These are phyloP conservation scores for Cyrtodaria siliqua DNA, from an alignment of 2,888 invertebrate genomes.

Conservation along the genomic window DNA sequence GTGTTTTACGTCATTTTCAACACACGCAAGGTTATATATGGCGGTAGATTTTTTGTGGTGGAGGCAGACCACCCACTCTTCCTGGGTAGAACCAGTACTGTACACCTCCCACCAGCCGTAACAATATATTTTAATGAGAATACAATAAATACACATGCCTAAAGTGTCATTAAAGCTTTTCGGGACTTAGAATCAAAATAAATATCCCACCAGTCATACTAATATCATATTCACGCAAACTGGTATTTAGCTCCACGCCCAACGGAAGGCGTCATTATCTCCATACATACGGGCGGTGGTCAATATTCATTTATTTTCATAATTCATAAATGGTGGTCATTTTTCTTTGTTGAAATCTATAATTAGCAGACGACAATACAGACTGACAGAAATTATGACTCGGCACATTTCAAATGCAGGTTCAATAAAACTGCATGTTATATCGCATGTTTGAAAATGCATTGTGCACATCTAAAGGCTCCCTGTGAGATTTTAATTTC, in stretches of 20 bases:
- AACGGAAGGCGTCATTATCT: constrained; percentile 19
- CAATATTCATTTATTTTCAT: constrained; percentile 36
- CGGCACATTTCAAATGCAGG: constrained; percentile 1
- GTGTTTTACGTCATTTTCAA: too few relatives aligned
- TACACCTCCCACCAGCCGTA: too few relatives aligned
- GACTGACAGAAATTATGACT: constrained; percentile 13
- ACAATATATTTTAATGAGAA: too few relatives aligned
- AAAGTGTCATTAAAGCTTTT: too few relatives aligned
- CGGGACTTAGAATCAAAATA: neutral
- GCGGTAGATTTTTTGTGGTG: too few relatives aligned
- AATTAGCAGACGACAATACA: constrained; percentile 18
- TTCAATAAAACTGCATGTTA: constrained; percentile 22
- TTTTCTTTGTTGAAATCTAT: constrained; percentile 20
- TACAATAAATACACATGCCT: too few relatives aligned
- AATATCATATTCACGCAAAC: constrained; percentile 27
- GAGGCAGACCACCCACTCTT: too few relatives aligned
- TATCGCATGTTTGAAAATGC: constrained; percentile 11
- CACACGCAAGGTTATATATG: too few relatives aligned
- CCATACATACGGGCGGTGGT: constrained; percentile 28
- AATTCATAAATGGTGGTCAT: constrained; percentile 15
- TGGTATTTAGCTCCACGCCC: constrained; percentile 22
- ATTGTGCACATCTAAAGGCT: constrained; percentile 5
- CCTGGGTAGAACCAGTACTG: too few relatives aligned
- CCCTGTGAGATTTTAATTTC: constrained; percentile 18
- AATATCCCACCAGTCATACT: neutral